Conservation (phyloP, 2,888 invertebrate genomes). For the Acrocyrtus sp. region DNA sequence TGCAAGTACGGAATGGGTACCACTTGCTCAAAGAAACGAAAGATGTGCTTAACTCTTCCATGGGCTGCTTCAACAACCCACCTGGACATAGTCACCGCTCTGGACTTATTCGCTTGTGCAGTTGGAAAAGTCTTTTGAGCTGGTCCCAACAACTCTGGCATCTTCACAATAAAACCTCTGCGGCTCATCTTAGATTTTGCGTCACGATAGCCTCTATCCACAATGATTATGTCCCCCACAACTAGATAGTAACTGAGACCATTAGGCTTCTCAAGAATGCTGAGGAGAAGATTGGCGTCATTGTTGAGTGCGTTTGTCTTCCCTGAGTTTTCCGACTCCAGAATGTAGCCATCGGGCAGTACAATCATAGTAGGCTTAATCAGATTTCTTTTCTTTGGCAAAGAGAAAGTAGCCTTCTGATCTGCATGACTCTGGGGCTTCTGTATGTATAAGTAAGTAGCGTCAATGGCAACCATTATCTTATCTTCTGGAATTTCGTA, state of each 20-base stretch:
- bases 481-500: not conserved
- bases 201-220: not conserved
- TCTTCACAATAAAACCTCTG: too few species aligned
- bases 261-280: not conserved
- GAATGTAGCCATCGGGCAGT: conserved; percentile 6
- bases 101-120: conserved; percentile 10
- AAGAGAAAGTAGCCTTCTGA: not conserved
- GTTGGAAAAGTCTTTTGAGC: not conserved
- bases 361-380: conserved; percentile 2
- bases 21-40: not conserved
- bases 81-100: not conserved
- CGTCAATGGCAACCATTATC: not conserved
- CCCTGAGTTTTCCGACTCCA: not conserved
- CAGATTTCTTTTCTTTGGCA: not conserved
- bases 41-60: conserved; percentile 1
- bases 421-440: not conserved
- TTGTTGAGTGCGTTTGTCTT: not conserved
- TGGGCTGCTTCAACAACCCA: conserved; percentile 10
- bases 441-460: not conserved
- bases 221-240: not conserved
- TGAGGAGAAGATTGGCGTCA: not conserved
- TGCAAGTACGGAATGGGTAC: not conserved
- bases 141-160: not conserved
- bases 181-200: too few species aligned
- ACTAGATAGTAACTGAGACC: not conserved